These are phyloP conservation scores for Rhipidura dahli DNA, from an alignment of 2,113 vertebrate species.

Conservation along the genomic window DNA sequence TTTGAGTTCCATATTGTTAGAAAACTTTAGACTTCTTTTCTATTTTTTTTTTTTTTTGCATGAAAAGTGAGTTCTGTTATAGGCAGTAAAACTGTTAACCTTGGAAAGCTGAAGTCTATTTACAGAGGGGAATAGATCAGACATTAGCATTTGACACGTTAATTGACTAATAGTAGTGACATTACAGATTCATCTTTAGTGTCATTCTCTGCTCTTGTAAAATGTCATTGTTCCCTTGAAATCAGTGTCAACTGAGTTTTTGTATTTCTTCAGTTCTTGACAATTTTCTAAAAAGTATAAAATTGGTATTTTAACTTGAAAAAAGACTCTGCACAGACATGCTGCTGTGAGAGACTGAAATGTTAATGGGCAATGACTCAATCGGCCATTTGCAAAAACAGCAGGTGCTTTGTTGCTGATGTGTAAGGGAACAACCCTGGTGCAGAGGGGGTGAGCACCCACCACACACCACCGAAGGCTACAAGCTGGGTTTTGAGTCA, in stretches of 20 bases:
- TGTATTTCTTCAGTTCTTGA: neutral
- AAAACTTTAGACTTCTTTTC: neutral
- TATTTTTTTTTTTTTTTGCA: neutral
- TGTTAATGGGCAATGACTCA: neutral
- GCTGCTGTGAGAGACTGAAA: neutral
- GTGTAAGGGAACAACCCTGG: neutral
- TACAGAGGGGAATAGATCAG: neutral
- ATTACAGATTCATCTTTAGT: neutral
- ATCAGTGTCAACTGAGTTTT: neutral
- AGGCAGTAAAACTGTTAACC: neutral
- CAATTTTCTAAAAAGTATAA: neutral
- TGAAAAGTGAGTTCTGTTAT: neutral
- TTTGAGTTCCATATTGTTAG: neutral
- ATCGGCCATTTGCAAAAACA: neutral
- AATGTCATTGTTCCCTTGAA: neutral
- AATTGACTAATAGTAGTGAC: constrained; percentile 19
- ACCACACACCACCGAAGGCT: rapidly evolving
- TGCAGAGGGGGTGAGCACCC: neutral
- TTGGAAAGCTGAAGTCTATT: neutral
- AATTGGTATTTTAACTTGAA: neutral
- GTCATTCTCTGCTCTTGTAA: neutral
- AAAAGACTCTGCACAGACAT: neutral
- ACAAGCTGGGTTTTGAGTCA: neutral
- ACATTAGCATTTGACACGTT: neutral
- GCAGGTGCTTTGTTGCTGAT: neutral